Evolutionary conservation across 2,888 invertebrate species (phyloP).

Genomic region (Tenthredo notha): DNA sequence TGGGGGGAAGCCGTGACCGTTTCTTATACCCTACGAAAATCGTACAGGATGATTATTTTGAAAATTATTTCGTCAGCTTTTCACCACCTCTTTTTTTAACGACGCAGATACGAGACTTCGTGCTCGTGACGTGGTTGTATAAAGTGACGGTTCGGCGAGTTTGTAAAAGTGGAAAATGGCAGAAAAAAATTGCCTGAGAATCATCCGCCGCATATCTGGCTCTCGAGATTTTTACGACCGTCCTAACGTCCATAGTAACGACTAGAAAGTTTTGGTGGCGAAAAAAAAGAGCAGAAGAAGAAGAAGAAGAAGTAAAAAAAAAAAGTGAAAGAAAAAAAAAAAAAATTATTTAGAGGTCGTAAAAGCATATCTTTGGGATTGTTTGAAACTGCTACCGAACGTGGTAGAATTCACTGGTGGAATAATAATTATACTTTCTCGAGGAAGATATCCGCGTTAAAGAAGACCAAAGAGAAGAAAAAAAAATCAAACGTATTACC

Average conservation of each 20-base stretch:
- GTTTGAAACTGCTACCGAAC: conserved; percentile 43
- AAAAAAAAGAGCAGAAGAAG: background rate
- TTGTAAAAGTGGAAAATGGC: conserved; percentile 46
- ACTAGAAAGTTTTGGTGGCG: conserved; percentile 54
- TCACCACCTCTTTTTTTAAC: conserved; percentile 53
- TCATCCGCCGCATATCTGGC: conserved; percentile 36
- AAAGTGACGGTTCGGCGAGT: conserved; percentile 38
- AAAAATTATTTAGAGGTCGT: conserved; percentile 54
- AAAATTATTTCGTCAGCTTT: conserved; percentile 47
- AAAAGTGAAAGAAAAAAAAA: background rate
- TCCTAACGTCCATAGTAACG: conserved; percentile 53
- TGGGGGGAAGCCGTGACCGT: background rate
- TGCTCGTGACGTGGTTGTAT: conserved; percentile 51
- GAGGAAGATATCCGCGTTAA: background rate
- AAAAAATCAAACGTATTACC: background rate
- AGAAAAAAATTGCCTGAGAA: conserved; percentile 47
- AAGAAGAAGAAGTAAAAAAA: background rate
- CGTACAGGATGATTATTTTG: conserved; percentile 41
- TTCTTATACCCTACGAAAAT: background rate
- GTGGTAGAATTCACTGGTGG: conserved; percentile 30
- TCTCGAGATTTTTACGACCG: conserved; percentile 51
- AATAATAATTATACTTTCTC: conserved; percentile 43
- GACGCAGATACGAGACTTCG: conserved; percentile 63
- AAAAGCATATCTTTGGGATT: conserved; percentile 47
- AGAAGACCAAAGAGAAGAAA: background rate